Percentiles rank a stretch among this genome's conserved stretches.
These are phyloP conservation scores for Nasonia vitripennis DNA, from an alignment of 1,140 invertebrate genomes.

Conservation along the genomic window DNA sequence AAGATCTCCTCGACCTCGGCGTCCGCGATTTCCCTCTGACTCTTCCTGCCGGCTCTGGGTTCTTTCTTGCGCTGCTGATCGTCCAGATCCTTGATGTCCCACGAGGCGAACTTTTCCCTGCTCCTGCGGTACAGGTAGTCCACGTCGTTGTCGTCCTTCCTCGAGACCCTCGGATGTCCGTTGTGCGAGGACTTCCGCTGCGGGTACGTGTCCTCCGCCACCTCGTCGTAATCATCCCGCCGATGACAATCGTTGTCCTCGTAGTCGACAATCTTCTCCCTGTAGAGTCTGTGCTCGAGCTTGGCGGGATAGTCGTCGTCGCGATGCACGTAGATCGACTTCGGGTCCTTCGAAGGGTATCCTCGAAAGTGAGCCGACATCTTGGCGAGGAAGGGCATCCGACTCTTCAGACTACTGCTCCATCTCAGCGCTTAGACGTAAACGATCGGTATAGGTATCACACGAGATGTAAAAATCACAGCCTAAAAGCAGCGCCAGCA, in stretches of 20 bases:
- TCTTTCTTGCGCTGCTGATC: constrained; percentile 38
- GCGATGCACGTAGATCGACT: constrained; percentile 50
- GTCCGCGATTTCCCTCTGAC: constrained; percentile 42
- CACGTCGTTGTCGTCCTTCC: neutral
- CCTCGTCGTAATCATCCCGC: neutral
- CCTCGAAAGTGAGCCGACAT: constrained; percentile 67
- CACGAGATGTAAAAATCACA: neutral
- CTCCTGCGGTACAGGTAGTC: constrained; percentile 21
- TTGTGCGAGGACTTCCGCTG: neutral
- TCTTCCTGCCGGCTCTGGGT: neutral
- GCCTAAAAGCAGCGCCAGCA: neutral
- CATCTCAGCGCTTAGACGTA: neutral
- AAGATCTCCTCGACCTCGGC: constrained; percentile 39
- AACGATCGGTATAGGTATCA: neutral
- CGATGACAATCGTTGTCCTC: neutral
- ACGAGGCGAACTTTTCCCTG: constrained; percentile 59
- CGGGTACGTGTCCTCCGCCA: neutral
- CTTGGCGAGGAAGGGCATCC: constrained; percentile 55
- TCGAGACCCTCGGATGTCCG: neutral
- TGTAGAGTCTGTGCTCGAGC: constrained; percentile 8
- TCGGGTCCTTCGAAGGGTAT: constrained; percentile 46
- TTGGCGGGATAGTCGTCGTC: constrained; percentile 52
- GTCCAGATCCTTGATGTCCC: constrained; percentile 62
- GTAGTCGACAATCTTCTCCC: neutral
- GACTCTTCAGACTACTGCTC: neutral